phyloP scores from a whole-genome alignment of 2,888 invertebrate genomes.

The Standfussiana lucernea region DNA sequence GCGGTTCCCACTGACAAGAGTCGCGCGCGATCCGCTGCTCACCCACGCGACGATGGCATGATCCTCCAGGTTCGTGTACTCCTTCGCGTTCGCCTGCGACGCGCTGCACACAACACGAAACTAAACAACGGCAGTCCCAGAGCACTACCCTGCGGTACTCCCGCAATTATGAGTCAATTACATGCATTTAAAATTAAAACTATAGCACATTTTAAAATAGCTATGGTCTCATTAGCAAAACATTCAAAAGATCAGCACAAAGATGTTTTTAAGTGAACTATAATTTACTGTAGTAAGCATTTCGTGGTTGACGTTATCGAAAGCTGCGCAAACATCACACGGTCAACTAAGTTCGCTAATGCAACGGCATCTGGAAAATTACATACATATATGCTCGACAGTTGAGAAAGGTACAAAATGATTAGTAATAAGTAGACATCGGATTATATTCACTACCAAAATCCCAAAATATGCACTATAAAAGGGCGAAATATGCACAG shows the following conservation, averaged over 20 bases:
- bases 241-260: background rate
- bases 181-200: background rate
- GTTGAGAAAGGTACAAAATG: background rate
- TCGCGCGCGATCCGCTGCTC: conserved; percentile 71
- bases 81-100: conserved; percentile 35
- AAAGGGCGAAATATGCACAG: background rate
- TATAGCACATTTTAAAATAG: background rate
- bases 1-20: conserved; percentile 82
- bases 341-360: background rate
- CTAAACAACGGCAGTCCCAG: conserved; percentile 7
- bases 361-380: background rate
- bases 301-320: background rate
- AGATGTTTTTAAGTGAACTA: too few species aligned
- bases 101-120: conserved; percentile 36
- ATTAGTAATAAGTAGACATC: background rate
- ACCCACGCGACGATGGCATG: conserved; percentile 83
- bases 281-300: background rate
- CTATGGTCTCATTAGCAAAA: background rate
- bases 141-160: background rate
- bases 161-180: background rate
- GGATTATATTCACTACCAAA: background rate
- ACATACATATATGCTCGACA: background rate
- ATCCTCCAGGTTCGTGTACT: conserved; percentile 82
- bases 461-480: background rate
- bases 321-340: conserved; percentile 8